Evolutionary conservation across 2,113 vertebrate genomes (phyloP).

Genomic region (Perccottus glenii): DNA sequence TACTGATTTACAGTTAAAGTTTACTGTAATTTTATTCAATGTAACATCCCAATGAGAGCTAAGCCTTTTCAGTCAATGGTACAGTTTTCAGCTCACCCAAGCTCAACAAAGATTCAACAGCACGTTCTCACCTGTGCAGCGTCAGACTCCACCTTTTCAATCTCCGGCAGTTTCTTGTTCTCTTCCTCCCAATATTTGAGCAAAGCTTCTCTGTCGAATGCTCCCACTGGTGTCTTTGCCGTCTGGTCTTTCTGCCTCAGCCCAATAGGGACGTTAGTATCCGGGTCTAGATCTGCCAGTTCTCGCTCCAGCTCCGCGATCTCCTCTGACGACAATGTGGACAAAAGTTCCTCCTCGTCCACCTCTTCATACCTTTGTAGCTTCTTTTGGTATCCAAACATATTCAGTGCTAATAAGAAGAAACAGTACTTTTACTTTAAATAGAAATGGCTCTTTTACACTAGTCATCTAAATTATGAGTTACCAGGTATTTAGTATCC

Average conservation of each 20-base stretch:
- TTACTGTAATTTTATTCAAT: too few species aligned
- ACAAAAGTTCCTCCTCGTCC: slow-evolving; percentile 88
- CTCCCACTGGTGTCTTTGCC: slow-evolving; percentile 82
- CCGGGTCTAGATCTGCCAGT: slow-evolving; percentile 85
- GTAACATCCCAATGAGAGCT: too few species aligned
- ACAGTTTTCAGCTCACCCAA: too few species aligned
- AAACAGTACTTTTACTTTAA: neutral
- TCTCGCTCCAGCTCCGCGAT: slow-evolving; percentile 89
- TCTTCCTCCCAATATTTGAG: slow-evolving; percentile 92
- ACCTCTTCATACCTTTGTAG: slow-evolving; percentile 89
- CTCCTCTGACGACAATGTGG: slow-evolving; percentile 87
- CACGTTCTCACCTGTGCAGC: slow-evolving; percentile 43
- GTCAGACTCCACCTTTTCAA: slow-evolving; percentile 62
- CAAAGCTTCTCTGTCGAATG: slow-evolving; percentile 85
- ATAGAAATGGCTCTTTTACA: too few species aligned
- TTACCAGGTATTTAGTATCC: too few species aligned
- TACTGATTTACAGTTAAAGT: too few species aligned
- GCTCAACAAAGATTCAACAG: neutral
- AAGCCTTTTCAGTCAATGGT: too few species aligned
- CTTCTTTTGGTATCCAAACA: slow-evolving; percentile 86
- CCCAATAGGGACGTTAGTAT: slow-evolving; percentile 84
- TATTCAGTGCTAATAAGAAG: slow-evolving; percentile 57
- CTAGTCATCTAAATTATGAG: too few species aligned
- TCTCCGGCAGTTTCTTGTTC: slow-evolving; percentile 83
- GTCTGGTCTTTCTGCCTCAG: slow-evolving; percentile 90